Conservation (phyloP, 2,113 vertebrate genomes). For the Tricholaema leucomelas region DNA sequence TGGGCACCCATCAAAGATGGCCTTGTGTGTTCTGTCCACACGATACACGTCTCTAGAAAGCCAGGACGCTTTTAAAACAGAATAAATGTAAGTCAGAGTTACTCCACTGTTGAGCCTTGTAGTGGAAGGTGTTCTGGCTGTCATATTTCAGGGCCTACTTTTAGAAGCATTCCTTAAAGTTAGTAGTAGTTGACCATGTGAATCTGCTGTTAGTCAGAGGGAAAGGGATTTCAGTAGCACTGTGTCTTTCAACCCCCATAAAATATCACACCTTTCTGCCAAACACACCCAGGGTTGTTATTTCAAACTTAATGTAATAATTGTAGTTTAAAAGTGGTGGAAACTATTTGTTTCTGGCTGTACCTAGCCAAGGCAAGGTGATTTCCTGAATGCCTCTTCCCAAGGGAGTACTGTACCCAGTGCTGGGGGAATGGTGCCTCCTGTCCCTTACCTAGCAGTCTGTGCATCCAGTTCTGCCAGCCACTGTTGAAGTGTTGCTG, state of each 20-base stretch:
- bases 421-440: rapidly evolving
- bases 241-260: not conserved
- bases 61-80: not conserved
- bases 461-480: rapidly evolving
- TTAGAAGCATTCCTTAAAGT: not conserved
- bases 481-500: rapidly evolving
- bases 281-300: not conserved
- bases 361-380: too few relatives aligned
- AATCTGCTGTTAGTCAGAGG: not conserved
- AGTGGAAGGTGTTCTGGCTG: not conserved
- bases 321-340: not conserved
- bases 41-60: not conserved
- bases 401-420: too few relatives aligned
- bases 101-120: rapidly evolving
- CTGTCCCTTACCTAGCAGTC: not conserved
- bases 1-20: not conserved
- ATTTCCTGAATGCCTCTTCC: not conserved
- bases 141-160: not conserved
- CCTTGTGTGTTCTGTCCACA: not conserved
- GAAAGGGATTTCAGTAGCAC: not conserved
- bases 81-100: not conserved
- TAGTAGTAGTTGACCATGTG: not conserved
- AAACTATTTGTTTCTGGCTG: not conserved
- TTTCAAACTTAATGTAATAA: not conserved
- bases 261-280: not conserved